Base-by-base conservation (phyloP, 2,113 vertebrate genomes). In the Phylloscopus trochilus region DNA sequence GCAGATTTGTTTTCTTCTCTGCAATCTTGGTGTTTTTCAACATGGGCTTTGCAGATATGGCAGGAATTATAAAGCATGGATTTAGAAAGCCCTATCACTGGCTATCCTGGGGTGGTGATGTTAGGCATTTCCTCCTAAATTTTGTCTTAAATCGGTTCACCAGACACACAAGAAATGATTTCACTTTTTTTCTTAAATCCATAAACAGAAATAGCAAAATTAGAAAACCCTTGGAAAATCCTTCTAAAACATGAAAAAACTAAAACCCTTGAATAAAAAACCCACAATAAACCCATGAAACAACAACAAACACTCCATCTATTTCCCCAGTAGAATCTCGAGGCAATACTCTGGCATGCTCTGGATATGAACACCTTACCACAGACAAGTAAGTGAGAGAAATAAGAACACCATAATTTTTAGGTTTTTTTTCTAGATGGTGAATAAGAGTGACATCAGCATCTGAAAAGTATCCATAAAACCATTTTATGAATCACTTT, bases 341-440 rank as follows among this genome's bases (percentile, higher is more conserved):
- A 85, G 8, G 13, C 7, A 84, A 68, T 35, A 58, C 12, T 83
- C 62, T 20, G 6, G 66, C 5, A 15, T 13, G 28, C n/a, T 69
- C 41, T 20, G 46, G 31, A 10, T 15, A 82, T 14, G 5, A 91
- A 78, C 13, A 91, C 12, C 7, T 68, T 33, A 78, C 6, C 62
- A 58, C 19, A 60, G 33, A 66, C 13, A 78, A 87, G 30, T 15
- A 13, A 4, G 13, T 15, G 6, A 84, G 7, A 63, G 46, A 85
- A 80, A 17, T 10, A 56, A 60, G 5, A 17, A 81, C 7, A 39
- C n/a, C 0, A 0, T 18, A 0, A 4, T 28, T 74, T 52, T 63
- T 70, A 47, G 5, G 10, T 41, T 2, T 37, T 76, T 87, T 58
- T 53, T 39, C 26, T 35, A 83, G 14, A 9, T 28, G 7, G 37